Conservation (phyloP, 1,140 invertebrate species). For the Drosophila jambulina region DNA sequence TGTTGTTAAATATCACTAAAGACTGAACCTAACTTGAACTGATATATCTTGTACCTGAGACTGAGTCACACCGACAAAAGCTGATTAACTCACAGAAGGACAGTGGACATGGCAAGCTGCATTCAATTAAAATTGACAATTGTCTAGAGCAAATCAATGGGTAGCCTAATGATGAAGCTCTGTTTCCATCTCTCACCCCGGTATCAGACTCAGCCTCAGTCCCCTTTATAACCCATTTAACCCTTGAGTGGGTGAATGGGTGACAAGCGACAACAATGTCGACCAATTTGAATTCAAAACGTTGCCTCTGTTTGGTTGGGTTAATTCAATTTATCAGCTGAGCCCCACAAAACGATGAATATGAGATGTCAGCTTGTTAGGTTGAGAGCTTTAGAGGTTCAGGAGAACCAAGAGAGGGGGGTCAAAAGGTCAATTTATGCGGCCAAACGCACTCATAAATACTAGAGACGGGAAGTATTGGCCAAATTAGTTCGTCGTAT, state of each 20-base stretch:
- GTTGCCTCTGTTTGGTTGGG: constrained; percentile 61
- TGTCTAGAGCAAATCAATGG: constrained; percentile 47
- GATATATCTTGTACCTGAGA: constrained; percentile 61
- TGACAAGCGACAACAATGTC: constrained; percentile 51
- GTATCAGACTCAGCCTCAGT: background rate
- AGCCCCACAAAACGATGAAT: constrained; percentile 53
- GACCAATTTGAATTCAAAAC: constrained; percentile 60
- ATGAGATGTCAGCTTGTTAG: constrained; percentile 42
- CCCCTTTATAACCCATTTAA: constrained; percentile 30
- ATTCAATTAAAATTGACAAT: constrained; percentile 74
- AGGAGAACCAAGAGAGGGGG: background rate
- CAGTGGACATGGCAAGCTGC: constrained; percentile 14
- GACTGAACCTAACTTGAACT: constrained; percentile 17
- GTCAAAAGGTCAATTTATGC: constrained; percentile 71
- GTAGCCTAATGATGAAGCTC: constrained; percentile 28
- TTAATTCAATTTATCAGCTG: constrained; percentile 75
- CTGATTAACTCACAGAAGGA: constrained; percentile 60
- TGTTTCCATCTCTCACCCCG: background rate
- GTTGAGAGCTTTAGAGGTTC: constrained; percentile 16
- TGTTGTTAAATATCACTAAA: constrained; percentile 18
- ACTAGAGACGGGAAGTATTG: constrained; percentile 39
- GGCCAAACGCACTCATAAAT: constrained; percentile 51
- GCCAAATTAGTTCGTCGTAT: constrained; percentile 43
- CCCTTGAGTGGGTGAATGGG: constrained; percentile 44
- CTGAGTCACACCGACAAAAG: constrained; percentile 32